Base-by-base conservation (phyloP, 2,888 invertebrate species). In the Thumatha senex region DNA sequence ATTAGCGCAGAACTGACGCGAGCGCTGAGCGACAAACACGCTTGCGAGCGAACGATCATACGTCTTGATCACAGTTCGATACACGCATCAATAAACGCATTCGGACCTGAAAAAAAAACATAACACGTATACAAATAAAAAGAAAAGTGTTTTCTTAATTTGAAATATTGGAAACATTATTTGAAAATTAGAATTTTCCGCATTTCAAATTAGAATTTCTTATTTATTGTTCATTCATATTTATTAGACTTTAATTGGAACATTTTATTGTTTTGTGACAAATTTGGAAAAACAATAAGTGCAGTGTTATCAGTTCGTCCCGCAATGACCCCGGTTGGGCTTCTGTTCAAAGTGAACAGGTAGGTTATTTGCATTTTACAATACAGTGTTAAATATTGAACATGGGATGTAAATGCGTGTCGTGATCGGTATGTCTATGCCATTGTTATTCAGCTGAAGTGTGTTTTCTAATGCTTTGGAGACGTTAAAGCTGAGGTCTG, bases 291-390 rank as follows among this genome's bases (percentile, higher is more conserved):
- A 55, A 49, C 46, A 66, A 35, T 14, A 48, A 61, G 70, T 72
- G 69, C 45, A 62, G 78, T 81, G 81, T 56, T 58, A 64, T 65
- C 57, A 54, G 41, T 51, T 47, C 47, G 63, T 51, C 69, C 67
- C 74, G 87, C 80, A 67, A 93, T 93, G 91, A 91, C 91, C 90
- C 93, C 93, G 41, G 92, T 93, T 65, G 93, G 93, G 84, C 89
- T 93, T 73, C 85, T 93, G 80, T 93, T 92, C 72, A 93, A 93
- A 86, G 90, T 93, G 78, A 91, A 92, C 86, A 92, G 93, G 93
- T 93, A 84, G 78, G 89, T 79, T 61, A 61, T 70, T 67, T 65
- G 56, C 65, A 67, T 70, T 57, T 63, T 55, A 44, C 53, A 45
- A 46, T 57, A 58, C 64, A 65, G 72, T 69, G 77, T 77, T 78